phyloP scores from a whole-genome alignment of 37 sponge, comb jelly and placozoan genomes.

The Geodia barretti region DNA sequence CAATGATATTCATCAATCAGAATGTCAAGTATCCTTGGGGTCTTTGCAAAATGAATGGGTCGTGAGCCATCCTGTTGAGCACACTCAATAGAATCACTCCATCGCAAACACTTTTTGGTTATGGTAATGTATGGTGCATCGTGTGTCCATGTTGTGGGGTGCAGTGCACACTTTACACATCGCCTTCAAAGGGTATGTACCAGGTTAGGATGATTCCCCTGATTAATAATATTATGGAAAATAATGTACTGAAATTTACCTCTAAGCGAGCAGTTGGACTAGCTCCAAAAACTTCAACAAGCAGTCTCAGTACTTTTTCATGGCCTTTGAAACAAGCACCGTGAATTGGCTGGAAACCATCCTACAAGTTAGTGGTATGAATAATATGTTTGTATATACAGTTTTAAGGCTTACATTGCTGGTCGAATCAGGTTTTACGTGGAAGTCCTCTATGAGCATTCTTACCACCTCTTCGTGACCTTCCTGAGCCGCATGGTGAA shows the following conservation, averaged over 20 bases:
- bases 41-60: slow-evolving; percentile 18
- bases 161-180: too few relatives aligned
- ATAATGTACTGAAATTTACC: neutral
- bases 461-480: slow-evolving; percentile 20
- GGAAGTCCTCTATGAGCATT: slow-evolving; percentile 18
- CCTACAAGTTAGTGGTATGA: neutral
- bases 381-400: too few relatives aligned
- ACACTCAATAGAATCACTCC: too few relatives aligned
- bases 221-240: too few relatives aligned
- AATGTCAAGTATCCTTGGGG: neutral
- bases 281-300: slow-evolving; percentile 1
- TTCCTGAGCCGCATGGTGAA: slow-evolving; percentile 44
- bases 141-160: too few relatives aligned
- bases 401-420: slow-evolving; percentile 11
- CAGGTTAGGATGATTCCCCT: too few relatives aligned
- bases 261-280: slow-evolving; percentile 4
- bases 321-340: neutral
- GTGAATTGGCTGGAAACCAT: slow-evolving; percentile 17
- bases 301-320: neutral
- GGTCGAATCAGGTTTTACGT: slow-evolving; percentile 6
- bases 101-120: too few relatives aligned
- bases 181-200: too few relatives aligned
- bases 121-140: too few relatives aligned
- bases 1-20: slow-evolving; percentile 12
- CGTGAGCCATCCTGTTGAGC: neutral